Evolutionary conservation across 2,797 vertebrate species (phyloP), one percentile per base, ranked within the genome.

Genomic region (Yasuhikotakia modesta): DNA sequence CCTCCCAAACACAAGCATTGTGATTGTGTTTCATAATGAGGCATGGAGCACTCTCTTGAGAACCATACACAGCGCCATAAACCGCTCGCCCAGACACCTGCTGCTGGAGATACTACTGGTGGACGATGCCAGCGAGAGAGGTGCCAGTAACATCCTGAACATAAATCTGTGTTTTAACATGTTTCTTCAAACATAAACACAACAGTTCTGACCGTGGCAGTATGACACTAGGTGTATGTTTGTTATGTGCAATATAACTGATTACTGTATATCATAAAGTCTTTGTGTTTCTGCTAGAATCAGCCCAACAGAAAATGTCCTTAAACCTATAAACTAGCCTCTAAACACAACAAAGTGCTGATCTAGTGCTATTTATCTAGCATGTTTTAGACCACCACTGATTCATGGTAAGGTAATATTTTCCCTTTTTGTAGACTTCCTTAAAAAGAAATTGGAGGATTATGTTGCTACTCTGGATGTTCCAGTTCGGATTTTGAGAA

Each of bases 1-100:
- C 57, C 94, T 98, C 80, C 97, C 97, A 55, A 96, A 94, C 90
- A 98, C 97, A 50, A 98, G 97, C 73, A 95, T 99, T 1, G 97
- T 99, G 46, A 97, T 99, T 17, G 97, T 99, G 70, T 99, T 99
- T 83, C 97, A 99, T 91, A 99, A 99, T n/a, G 97, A 99, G 85
- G 97, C 97, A 0, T 99, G 97, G 97, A 99, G 97, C 86, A 99
- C 97, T 0, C 90, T 99, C 72, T 94, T 99, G 19, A 92, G 97
- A 10, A 99, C 97, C 0, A 91, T 99, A 22, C 94, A 95, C 89
- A 99, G 97, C 7, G 96, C 95, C 39, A 95, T 99, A 81, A 94
- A 88, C 84, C 95, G 97, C 73, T 98, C 97, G 0, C 96, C 97
- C 0, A 93, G 89, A 71, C 93, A 92, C 83, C 88, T 99, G 71